Base-by-base conservation (phyloP, 2,113 vertebrate species). In the Pitta sordida region DNA sequence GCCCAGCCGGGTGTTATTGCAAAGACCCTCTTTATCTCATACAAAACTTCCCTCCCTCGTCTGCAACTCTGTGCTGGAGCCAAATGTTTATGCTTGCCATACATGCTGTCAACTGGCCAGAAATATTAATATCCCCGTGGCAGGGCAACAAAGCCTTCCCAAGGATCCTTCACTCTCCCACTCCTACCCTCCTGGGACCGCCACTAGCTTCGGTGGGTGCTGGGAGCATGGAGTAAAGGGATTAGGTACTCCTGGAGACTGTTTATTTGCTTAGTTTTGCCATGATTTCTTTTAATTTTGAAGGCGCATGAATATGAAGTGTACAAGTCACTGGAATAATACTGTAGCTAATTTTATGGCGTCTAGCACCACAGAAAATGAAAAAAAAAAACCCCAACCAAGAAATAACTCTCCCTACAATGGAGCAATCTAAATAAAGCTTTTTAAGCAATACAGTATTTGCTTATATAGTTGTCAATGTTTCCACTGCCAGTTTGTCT, bases 191-290 rank as follows among this genome's bases (percentile, higher is more conserved):
- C 70, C 58, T 4, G 15, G 64, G 60, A 76, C 55, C 26, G 24
- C 15, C 0, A 0, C 32, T 30, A 79, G 24, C 71, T 65, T 88
- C 4, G 1, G 39, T n/a, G 86, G 39, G 63, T 83, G 88, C 80
- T 68, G 71, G 27, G 60, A 67, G 51, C 11, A 3, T 2, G 9
- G 15, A 62, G 29, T 46, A 63, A 39, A 73, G 55, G 73, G 65
- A 81, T 93, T 91, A 92, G 55, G 21, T 34, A 36, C 60, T 59
- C 23, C 58, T 30, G 30, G 13, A 34, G 53, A 21, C 64, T 51
- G 48, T 90, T 90, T 85, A 43, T 93, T 85, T 91, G 34, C 69
- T 88, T 92, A 36, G 22, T 56, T 81, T 90, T 79, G 87, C 63
- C 30, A 15, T 60, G 15, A 20, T 71, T 70, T 73, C 70, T 81